Percentiles rank a stretch among this genome's conserved stretches.
These are phyloP conservation scores for Lamprologus tigripictilis DNA, from an alignment of 2,113 vertebrate genomes.

Conservation along the genomic window DNA sequence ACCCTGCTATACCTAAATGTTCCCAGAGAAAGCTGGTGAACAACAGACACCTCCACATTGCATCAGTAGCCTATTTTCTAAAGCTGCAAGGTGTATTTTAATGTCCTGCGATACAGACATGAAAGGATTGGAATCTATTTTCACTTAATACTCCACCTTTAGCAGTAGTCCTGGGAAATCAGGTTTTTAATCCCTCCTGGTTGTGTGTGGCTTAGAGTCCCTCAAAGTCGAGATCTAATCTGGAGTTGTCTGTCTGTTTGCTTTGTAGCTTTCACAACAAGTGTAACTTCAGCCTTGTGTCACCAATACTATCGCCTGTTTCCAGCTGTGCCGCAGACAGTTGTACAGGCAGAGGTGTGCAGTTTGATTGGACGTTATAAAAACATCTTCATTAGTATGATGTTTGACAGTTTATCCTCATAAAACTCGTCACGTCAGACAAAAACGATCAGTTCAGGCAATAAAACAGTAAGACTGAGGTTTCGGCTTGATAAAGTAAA, in stretches of 20 bases:
- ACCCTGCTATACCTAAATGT: background rate
- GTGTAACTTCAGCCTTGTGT: background rate
- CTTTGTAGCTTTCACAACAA: background rate
- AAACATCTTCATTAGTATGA: background rate
- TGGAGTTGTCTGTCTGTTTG: slow-evolving; percentile 5
- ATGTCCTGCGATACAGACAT: background rate
- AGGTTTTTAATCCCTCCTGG: slow-evolving; percentile 47
- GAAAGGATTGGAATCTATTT: slow-evolving; percentile 51
- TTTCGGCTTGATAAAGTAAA: background rate
- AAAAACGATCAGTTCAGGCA: background rate
- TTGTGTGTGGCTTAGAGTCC: slow-evolving; percentile 12
- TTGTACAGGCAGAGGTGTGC: background rate
- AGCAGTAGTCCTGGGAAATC: slow-evolving; percentile 52
- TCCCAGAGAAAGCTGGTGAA: background rate
- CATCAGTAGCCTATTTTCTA: background rate
- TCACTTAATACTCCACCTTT: slow-evolving; percentile 37
- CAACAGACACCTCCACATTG: background rate
- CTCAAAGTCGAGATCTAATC: slow-evolving; percentile 44
- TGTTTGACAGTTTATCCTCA: background rate
- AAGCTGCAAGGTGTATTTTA: slow-evolving; percentile 3
- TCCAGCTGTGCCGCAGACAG: background rate
- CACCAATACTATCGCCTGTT: background rate
- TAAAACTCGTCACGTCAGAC: background rate
- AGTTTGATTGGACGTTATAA: fast-evolving
- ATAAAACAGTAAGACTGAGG: background rate